A percentile compares a stretch with the other conserved stretches of the same genome.
phyloP scores from a whole-genome alignment of 2,888 invertebrate species.

The Epistrophe grossulariae region DNA sequence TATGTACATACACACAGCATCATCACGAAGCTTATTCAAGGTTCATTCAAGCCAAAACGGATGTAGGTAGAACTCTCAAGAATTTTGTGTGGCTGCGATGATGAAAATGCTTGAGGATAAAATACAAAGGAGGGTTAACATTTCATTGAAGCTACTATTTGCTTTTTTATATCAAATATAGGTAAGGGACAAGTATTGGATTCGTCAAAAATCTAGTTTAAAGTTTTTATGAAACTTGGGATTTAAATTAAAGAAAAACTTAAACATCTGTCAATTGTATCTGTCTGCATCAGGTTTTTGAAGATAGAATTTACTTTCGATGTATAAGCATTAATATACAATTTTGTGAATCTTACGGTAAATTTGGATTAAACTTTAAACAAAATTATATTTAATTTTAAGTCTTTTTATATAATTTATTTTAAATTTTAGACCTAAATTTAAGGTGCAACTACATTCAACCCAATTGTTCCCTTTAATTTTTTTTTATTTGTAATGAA shows the following conservation, averaged over 20 bases:
- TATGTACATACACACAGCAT: background rate
- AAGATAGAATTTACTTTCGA: too few relatives aligned
- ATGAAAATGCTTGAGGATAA: constrained; percentile 25
- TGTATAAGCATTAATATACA: too few relatives aligned
- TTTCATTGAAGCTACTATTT: constrained; percentile 41
- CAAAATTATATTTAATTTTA: too few relatives aligned
- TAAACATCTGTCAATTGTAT: background rate
- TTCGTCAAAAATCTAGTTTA: background rate
- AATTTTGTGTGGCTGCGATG: constrained; percentile 30
- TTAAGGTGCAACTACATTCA: background rate
- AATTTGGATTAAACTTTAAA: too few relatives aligned
- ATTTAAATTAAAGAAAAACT: too few relatives aligned
- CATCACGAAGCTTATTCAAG: constrained; percentile 23
- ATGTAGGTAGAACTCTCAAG: constrained; percentile 30
- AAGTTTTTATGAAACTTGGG: background rate
- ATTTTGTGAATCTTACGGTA: too few relatives aligned
- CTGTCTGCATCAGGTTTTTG: background rate
- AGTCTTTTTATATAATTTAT: too few relatives aligned
- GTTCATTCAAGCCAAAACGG: constrained; percentile 42
- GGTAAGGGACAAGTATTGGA: background rate
- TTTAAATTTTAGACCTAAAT: too few relatives aligned
- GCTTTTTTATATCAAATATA: background rate
- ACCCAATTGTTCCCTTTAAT: background rate
- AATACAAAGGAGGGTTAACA: constrained; percentile 45
- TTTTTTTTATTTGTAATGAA: background rate